Evolutionary conservation across 2,113 vertebrate genomes (phyloP), one percentile per base, ranked within the genome.

Genomic region (Trematocara stigmaticum): DNA sequence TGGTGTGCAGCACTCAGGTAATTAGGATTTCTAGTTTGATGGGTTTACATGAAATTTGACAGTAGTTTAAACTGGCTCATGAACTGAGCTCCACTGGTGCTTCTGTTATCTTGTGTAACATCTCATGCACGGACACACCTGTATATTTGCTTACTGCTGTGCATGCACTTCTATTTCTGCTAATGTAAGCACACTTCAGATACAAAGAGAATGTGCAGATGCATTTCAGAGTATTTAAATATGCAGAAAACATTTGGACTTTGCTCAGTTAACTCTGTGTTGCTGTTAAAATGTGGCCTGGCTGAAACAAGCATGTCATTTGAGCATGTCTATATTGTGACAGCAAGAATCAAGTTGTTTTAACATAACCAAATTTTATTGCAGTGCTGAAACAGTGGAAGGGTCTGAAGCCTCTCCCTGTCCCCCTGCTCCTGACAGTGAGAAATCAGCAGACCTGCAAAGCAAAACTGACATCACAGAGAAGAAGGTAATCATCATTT

Each of bases 401-500:
- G 79, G 7, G 26, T 52, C 89, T 12, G 89, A 92, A 80, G 6
- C 79, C 1, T 10, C 84, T 52, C 16, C 80, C 2, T 51, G 26
- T 87, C 26, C 40, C 1, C 12, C 90, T 57, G 74, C 66, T 55
- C 38, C 88, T 7, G 88, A 92, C 11, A 7, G 31, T 85, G 66
- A 61, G 12, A 76, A 35, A 20, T 45, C 79, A 88, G 3, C 78
- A 38, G 86, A 92, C 61, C 53, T 57, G n/a, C 83, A 85, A 0
- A 82, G 92, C 71, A 91, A 83, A 34, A 93, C 89, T 35, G 96
- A 96, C 76, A 35, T 97, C 86, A 92, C 88, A 0, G 85, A 96
- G 79, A 98, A 97, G 89, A 98, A 98, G 95, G 98, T 98, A 92
- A 51, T 38, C 47, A 49, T 71, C 10, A 69, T n/a, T 38, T 80